Evolutionary conservation across 2,797 vertebrate genomes (phyloP), one percentile per base, ranked within the genome.

Genomic region (Oryzias dopingdopingensis): DNA sequence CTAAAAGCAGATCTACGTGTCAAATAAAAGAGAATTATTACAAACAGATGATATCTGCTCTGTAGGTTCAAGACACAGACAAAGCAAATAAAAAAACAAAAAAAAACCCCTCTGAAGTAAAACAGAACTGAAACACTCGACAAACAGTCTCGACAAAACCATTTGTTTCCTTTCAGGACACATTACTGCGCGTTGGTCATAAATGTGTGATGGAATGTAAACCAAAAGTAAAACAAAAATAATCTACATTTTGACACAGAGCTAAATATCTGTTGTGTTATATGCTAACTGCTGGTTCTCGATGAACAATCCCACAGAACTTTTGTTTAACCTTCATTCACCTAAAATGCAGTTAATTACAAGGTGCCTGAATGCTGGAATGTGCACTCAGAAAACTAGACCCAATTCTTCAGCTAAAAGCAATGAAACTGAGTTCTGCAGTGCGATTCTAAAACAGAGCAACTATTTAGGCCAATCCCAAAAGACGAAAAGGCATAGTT

Each of bases 401-500:
- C 18, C 8, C 14, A 42, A 61, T 67, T 59, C 8, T 47, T 57
- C 10, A 37, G 17, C 29, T 52, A 49, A 13, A 26, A 46, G 37
- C 16, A 68, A 47, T 48, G 45, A 52, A 74, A 74, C 53, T 26
- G 18, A 66, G 56, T 4, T 6, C 42, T 20, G 58, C 59, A 23
- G 59, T 55, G 49, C 6, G 55, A 64, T 53, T 57, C 80, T 75
- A 87, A 83, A 80, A 70, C 66, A 65, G 58, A 72, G 58, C 66
- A 74, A 85, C 82, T 75, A 79, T 70, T 63, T 58, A 74, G 70
- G 75, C 55, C 82, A 58, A 76, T 78, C 77, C 83, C 79, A 79
- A 85, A 75, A 72, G 65, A 80, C 67, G 77, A 71, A 77, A 14
- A 49, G 59, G 59, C 59, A 37, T 59, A 71, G 59, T 22, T 58